Conservation (phyloP, 2,113 vertebrate species). For the Zingel zingel region DNA sequence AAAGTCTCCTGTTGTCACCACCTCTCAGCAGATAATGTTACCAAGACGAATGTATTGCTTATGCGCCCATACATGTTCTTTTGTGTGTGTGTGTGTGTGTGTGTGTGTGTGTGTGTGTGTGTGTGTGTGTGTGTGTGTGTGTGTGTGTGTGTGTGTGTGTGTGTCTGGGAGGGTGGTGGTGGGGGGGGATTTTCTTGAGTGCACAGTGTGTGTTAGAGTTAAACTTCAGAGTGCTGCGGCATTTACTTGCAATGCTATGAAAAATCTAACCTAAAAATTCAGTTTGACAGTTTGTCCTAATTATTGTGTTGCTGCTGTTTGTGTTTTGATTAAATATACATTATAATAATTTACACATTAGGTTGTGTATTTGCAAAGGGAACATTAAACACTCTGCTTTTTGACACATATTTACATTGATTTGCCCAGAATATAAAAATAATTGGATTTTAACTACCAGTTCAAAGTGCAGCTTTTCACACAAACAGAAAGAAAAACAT, state of each 20-base stretch:
- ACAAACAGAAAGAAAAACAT: neutral
- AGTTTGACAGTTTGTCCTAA: neutral
- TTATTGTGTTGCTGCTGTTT: neutral
- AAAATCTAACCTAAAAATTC: neutral
- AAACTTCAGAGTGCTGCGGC: neutral
- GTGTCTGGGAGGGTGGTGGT: neutral
- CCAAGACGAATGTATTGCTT: conserved; percentile 15
- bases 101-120: neutral
- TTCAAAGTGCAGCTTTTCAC: conserved; percentile 12
- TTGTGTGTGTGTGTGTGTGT: conserved; percentile 14
- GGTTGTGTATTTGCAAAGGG: neutral
- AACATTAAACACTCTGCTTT: conserved; percentile 14
- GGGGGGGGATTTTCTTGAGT: neutral
- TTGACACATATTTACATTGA: neutral
- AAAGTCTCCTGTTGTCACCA: conserved; percentile 29
- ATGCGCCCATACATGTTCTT: conserved; percentile 13
- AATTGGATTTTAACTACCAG: conserved; percentile 8
- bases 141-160: conserved; percentile 7
- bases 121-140: conserved; percentile 2
- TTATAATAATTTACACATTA: neutral
- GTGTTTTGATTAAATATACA: neutral
- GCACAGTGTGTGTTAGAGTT: neutral
- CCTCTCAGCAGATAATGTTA: conserved; percentile 50
- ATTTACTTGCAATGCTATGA: neutral
- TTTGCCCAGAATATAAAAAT: conserved; percentile 1